A percentile compares a stretch with the other conserved stretches of the same genome.
Conservation (phyloP, 2,888 invertebrate genomes). For the Catocala sponsa region DNA sequence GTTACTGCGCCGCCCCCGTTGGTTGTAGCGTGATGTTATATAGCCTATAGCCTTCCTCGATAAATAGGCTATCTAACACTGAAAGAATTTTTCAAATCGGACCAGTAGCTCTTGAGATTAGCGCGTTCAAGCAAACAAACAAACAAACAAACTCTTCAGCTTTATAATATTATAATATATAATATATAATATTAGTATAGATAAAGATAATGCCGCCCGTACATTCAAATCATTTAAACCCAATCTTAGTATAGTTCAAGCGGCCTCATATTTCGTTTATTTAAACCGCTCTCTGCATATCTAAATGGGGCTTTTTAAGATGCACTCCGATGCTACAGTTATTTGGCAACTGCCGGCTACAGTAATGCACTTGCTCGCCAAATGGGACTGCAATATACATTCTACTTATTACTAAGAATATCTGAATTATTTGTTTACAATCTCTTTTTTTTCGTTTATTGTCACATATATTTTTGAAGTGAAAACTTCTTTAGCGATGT, state of each 20-base stretch:
- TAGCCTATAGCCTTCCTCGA: too few relatives aligned
- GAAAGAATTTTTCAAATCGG: too few relatives aligned
- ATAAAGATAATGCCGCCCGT: neutral
- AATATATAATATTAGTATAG: too few relatives aligned
- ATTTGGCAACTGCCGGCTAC: constrained; percentile 16
- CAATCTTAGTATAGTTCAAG: neutral
- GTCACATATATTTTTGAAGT: too few relatives aligned
- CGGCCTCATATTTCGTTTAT: neutral
- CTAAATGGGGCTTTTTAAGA: constrained; percentile 16
- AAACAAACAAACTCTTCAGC: too few relatives aligned
- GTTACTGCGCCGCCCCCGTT: too few relatives aligned
- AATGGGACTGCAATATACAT: constrained; percentile 6
- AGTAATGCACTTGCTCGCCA: constrained; percentile 15
- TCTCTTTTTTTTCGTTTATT: neutral
- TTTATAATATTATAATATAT: too few relatives aligned
- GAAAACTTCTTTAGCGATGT: too few relatives aligned
- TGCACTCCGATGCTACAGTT: constrained; percentile 3
- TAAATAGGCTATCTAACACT: too few relatives aligned
- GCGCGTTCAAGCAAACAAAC: too few relatives aligned
- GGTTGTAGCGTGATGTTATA: too few relatives aligned
- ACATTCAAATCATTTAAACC: neutral
- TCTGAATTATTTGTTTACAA: neutral
- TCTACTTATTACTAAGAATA: neutral
- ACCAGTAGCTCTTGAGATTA: too few relatives aligned
- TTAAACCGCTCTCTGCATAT: neutral